A percentile compares a stretch with the other conserved stretches of the same genome.
These are phyloP conservation scores for Xiphorhynchus elegans DNA, from an alignment of 2,113 vertebrate species.

Conservation along the genomic window DNA sequence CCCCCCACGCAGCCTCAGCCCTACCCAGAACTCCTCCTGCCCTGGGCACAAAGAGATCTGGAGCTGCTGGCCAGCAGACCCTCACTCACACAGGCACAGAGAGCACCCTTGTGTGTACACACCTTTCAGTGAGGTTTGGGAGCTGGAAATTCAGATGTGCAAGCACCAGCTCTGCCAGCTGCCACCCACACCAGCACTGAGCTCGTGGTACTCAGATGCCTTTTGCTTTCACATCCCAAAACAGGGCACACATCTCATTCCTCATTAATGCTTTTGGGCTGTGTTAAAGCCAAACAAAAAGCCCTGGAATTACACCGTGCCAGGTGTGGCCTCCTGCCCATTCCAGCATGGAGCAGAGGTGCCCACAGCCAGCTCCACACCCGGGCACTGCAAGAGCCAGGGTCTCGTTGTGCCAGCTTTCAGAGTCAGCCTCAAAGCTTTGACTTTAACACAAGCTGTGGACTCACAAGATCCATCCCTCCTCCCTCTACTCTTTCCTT, in stretches of 20 bases:
- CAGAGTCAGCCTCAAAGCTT: neutral
- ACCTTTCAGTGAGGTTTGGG: neutral
- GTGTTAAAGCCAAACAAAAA: neutral
- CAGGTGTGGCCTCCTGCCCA: neutral
- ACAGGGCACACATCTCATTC: accelerated
- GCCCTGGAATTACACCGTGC: accelerated
- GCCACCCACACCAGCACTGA: accelerated
- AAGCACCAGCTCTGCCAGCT: neutral
- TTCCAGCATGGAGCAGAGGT: neutral
- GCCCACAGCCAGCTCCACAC: neutral
- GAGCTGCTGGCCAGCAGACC: neutral
- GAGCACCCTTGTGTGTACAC: accelerated
- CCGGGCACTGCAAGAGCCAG: accelerated
- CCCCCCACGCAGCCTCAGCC: accelerated
- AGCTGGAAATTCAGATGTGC: neutral
- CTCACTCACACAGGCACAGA: accelerated
- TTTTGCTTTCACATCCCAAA: neutral
- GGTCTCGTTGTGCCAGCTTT: accelerated
- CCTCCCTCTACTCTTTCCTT: neutral
- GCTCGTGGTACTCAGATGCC: accelerated
- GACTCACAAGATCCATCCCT: neutral
- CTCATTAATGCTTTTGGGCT: accelerated
- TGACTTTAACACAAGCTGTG: neutral
- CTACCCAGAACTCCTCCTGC: neutral
- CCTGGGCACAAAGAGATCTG: accelerated